Conservation (phyloP, 2,113 vertebrate genomes). For the Rhagologus leucostigma region DNA sequence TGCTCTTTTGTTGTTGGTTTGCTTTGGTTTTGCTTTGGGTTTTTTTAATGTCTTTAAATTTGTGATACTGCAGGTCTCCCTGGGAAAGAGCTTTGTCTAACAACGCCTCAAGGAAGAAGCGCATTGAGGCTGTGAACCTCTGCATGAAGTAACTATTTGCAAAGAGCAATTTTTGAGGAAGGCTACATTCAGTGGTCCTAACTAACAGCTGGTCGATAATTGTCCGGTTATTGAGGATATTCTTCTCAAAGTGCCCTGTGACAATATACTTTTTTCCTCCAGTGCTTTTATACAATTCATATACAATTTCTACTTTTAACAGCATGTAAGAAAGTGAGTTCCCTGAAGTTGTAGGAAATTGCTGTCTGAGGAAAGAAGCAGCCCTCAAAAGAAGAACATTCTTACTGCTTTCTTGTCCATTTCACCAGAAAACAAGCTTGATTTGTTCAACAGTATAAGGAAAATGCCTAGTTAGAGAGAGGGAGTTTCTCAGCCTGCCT, state of each 20-base stretch:
- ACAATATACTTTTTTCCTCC: background rate
- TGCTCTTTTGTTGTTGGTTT: background rate
- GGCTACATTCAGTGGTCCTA: background rate
- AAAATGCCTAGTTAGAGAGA: background rate
- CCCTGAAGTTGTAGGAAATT: background rate
- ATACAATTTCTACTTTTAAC: background rate
- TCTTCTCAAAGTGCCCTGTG: background rate
- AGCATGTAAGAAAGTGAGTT: background rate
- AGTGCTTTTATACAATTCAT: background rate
- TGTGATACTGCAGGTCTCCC: background rate
- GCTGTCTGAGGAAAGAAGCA: background rate
- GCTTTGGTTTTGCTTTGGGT: background rate
- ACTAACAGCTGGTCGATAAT: background rate
- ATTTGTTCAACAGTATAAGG: background rate
- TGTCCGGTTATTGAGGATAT: background rate
- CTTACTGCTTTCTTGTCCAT: background rate
- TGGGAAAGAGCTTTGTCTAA: background rate
- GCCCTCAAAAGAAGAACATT: background rate
- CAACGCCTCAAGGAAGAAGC: background rate
- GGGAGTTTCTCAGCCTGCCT: background rate
- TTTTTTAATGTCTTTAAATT: background rate
- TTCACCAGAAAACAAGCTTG: background rate
- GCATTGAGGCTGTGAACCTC: background rate
- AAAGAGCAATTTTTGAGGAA: background rate
- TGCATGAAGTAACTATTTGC: background rate